Conservation (phyloP, 2,888 invertebrate genomes). For the Taphrorychus bicolor region DNA sequence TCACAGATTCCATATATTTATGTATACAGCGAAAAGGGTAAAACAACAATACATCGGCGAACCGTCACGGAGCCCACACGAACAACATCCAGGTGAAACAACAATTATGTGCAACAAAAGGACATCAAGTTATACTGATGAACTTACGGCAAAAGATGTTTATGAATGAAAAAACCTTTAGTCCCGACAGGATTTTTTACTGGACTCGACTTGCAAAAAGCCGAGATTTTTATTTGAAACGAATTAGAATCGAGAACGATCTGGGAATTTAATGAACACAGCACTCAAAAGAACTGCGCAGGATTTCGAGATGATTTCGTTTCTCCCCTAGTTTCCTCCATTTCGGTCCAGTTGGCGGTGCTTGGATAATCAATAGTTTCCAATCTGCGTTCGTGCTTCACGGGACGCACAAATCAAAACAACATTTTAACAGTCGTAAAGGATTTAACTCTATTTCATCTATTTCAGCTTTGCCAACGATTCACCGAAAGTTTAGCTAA, state of each 20-base stretch:
- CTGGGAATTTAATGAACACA: conserved; percentile 19
- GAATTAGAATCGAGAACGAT: conserved; percentile 26
- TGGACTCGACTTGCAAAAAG: conserved; percentile 33
- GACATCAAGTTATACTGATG: conserved; percentile 47
- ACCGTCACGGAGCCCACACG: conserved; percentile 42
- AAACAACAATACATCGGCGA: conserved; percentile 44
- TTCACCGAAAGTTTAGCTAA: too few species aligned
- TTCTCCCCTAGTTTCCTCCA: conserved; percentile 45
- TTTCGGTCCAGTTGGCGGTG: conserved; percentile 48
- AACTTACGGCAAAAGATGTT: conserved; percentile 56
- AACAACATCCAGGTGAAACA: conserved; percentile 49
- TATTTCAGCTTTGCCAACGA: too few species aligned
- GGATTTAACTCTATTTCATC: background rate
- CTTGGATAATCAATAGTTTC: conserved; percentile 47
- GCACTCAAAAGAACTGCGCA: conserved; percentile 29
- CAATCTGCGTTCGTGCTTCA: conserved; percentile 2
- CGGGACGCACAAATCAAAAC: conserved; percentile 47
- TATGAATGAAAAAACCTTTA: conserved; percentile 55
- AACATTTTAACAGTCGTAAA: conserved; percentile 13
- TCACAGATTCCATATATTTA: conserved; percentile 45
- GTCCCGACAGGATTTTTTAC: conserved; percentile 39
- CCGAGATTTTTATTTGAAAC: conserved; percentile 33
- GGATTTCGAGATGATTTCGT: conserved; percentile 28
- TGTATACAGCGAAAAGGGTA: conserved; percentile 46
- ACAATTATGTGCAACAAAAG: conserved; percentile 56